phyloP scores from a whole-genome alignment of 2,888 invertebrate genomes.

The Drosophila phalerata region DNA sequence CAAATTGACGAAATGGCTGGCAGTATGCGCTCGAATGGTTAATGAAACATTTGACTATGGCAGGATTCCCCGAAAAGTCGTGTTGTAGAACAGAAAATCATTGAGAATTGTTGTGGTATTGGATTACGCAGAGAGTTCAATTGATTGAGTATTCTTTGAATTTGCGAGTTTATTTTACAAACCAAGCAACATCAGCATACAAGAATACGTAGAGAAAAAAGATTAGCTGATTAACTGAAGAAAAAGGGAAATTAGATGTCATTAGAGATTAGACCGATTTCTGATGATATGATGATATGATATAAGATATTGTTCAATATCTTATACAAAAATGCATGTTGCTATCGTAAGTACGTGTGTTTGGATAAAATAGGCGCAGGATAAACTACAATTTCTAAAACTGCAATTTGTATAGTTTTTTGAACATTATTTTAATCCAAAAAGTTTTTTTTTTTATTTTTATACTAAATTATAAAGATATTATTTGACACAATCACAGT shows the following conservation, averaged over 20 bases:
- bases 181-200: not conserved
- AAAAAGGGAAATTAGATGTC: not conserved
- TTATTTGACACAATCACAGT: too few species aligned
- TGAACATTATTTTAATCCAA: too few species aligned
- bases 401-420: too few species aligned
- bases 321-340: too few species aligned
- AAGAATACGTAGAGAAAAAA: not conserved
- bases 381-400: too few species aligned
- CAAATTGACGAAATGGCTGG: conserved; percentile 23
- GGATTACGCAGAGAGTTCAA: conserved; percentile 29
- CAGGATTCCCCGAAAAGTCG: not conserved
- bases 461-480: too few species aligned
- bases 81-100: conserved; percentile 9
- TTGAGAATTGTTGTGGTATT: conserved; percentile 30
- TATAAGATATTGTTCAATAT: too few species aligned
- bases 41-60: conserved; percentile 34
- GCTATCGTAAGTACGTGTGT: too few species aligned
- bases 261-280: not conserved
- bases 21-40: conserved; percentile 23
- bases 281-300: not conserved
- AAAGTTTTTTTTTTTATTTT: too few species aligned
- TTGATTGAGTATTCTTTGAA: conserved; percentile 28
- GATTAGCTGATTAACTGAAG: not conserved
- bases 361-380: too few species aligned
- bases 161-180: conserved; percentile 6